Base-by-base conservation (phyloP, 1,140 invertebrate genomes). In the Aethina tumida region DNA sequence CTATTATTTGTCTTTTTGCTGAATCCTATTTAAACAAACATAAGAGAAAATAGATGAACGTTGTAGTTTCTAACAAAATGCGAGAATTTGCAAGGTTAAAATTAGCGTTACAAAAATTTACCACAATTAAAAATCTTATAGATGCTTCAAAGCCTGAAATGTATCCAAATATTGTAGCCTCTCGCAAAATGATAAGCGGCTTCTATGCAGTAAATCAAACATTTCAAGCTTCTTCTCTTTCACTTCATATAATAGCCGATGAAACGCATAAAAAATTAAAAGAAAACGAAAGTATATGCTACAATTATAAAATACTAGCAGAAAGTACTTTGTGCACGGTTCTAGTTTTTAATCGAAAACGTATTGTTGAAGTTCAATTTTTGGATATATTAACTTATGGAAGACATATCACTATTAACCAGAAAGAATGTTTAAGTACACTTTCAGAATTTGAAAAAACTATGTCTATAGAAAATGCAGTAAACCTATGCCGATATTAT, bases 361-460 rank as follows among this genome's bases (percentile, higher is more conserved):
- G 46, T 9, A 28, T 49, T 10, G 49, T 45, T 4, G 49, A 49
- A 14, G 39, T 51, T 2, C 49, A 50, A 30, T 50, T 41, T 46
- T 33, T 44, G 14, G 17, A 44, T n/a, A 40, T 44, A 8, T 15
- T 26, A 34, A 6, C 37, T 12, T 39, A 44, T 28, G 17, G 14
- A 40, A 33, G 12, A 19, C 4, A 9, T 27, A 10, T 4, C 2
- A 16, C 8, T 28, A 2, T 22, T 12, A 32, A 40, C 35, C 42
- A 40, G 15, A 17, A 35, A 18, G 42, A 40, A 34, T 34, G 21
- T 14, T 13, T 21, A 29, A 30, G 33, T 15, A 12, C 29, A 16
- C 17, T 48, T 4, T 34, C 34, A 10, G 28, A 19, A 13, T 2
- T 36, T 5, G 41, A 48, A 44, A 44, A 45, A 33, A 19, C 25